Percentiles rank a stretch among this genome's conserved stretches.
Evolutionary conservation across 2,113 vertebrate genomes (phyloP).

Genomic region (Xerus inauris): DNA sequence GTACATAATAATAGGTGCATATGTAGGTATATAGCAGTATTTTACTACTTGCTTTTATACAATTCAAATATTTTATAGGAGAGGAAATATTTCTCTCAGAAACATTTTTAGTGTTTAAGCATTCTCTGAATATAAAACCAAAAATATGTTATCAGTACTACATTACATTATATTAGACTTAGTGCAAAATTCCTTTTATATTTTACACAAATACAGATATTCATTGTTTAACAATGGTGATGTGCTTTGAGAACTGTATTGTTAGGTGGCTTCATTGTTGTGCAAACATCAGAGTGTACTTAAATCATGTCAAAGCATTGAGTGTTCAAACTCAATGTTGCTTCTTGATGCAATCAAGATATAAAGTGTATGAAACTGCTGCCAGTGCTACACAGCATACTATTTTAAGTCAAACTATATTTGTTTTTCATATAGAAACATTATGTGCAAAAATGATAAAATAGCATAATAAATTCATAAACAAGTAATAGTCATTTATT

Average conservation of each 20-base stretch:
- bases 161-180: neutral
- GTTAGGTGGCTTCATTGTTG: neutral
- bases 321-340: too few species aligned
- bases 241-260: neutral
- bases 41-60: neutral
- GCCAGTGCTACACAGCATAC: neutral
- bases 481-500: too few species aligned
- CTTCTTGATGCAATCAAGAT: too few species aligned
- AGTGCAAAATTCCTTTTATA: neutral
- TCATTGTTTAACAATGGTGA: neutral
- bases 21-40: neutral
- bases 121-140: neutral
- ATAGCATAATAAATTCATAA: neutral
- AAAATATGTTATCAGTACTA: neutral
- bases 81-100: neutral
- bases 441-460: neutral
- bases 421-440: neutral
- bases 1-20: neutral
- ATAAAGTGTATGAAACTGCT: neutral
- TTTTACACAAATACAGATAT: neutral
- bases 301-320: too few species aligned
- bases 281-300: neutral
- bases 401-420: neutral
- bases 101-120: neutral
- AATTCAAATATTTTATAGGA: neutral